Percentiles rank a stretch among this genome's conserved stretches.
Conservation (phyloP, 2,888 invertebrate genomes). For the Papilio gigon region DNA sequence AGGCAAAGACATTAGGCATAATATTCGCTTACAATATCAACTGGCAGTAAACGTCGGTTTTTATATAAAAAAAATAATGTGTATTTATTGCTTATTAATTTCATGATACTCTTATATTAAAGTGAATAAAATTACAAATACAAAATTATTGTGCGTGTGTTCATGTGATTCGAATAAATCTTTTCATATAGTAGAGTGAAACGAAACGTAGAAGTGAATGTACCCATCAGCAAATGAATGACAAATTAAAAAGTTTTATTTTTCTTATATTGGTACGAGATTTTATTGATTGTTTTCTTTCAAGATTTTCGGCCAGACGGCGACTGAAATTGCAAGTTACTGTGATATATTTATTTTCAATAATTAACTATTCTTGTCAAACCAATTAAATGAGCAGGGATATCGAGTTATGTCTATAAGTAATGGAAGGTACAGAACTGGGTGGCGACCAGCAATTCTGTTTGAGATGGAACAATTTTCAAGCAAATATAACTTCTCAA, state of each 20-base stretch:
- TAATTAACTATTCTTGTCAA: slow-evolving; percentile 81
- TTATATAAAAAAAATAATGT: not conserved
- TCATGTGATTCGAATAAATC: slow-evolving; percentile 50
- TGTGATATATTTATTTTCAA: slow-evolving; percentile 83
- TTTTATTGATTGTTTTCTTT: slow-evolving; percentile 84
- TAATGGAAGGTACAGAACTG: slow-evolving; percentile 84
- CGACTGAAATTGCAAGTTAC: slow-evolving; percentile 83
- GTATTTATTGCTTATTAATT: not conserved
- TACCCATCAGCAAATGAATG: slow-evolving; percentile 78
- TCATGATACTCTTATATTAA: not conserved
- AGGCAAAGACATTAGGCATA: not conserved
- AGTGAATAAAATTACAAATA: not conserved
- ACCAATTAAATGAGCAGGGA: slow-evolving; percentile 83
- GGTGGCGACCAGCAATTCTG: slow-evolving; percentile 92
- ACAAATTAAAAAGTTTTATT: slow-evolving; percentile 83
- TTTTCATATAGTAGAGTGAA: slow-evolving; percentile 53
- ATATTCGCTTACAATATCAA: not conserved
- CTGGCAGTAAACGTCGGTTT: not conserved
- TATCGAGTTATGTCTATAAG: slow-evolving; percentile 83
- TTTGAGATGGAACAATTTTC: slow-evolving; percentile 95
- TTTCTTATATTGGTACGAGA: slow-evolving; percentile 83
- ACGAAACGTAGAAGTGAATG: slow-evolving; percentile 81
- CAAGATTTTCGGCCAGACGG: slow-evolving; percentile 83
- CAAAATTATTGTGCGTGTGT: not conserved
- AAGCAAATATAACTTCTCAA: slow-evolving; percentile 93